A percentile compares a stretch with the other conserved stretches of the same genome.
Conservation (phyloP, 2,888 invertebrate genomes). For the Eueremaeus valkanovi region DNA sequence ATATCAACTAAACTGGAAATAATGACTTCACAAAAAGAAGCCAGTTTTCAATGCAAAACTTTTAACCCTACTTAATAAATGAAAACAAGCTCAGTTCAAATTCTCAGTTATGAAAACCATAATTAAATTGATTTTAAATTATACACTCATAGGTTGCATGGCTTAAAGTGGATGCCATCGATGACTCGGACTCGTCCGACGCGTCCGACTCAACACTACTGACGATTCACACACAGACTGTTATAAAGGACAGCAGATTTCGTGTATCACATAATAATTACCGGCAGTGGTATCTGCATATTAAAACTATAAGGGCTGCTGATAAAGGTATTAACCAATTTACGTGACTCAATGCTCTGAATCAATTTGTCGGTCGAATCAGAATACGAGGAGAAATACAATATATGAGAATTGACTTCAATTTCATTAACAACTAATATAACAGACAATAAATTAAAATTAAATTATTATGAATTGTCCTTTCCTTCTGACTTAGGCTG, state of each 20-base stretch:
- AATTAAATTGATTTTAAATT: neutral
- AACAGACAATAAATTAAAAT: neutral
- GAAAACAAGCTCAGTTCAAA: too few species aligned
- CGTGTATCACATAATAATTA: constrained; percentile 48
- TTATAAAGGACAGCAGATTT: constrained; percentile 45
- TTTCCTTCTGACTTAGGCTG: too few species aligned
- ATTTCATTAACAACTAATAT: constrained; percentile 3
- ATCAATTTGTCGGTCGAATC: too few species aligned
- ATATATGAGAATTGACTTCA: neutral
- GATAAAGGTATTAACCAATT: constrained; percentile 63
- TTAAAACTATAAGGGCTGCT: constrained; percentile 82
- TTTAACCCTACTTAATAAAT: too few species aligned
- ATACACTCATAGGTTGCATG: constrained; percentile 47
- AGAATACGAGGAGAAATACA: neutral
- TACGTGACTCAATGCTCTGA: neutral
- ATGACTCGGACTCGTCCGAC: too few species aligned
- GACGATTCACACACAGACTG: constrained; percentile 39
- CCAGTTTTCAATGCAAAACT: too few species aligned
- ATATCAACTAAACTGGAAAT: too few species aligned
- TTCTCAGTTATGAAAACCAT: neutral
- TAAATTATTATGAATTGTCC: too few species aligned
- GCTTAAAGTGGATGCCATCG: constrained; percentile 47
- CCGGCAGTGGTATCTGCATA: constrained; percentile 62
- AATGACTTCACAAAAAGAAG: too few species aligned
- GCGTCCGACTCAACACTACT: constrained; percentile 18